phyloP scores from a whole-genome alignment of 2,888 invertebrate species.

The Athetis lepigone region DNA sequence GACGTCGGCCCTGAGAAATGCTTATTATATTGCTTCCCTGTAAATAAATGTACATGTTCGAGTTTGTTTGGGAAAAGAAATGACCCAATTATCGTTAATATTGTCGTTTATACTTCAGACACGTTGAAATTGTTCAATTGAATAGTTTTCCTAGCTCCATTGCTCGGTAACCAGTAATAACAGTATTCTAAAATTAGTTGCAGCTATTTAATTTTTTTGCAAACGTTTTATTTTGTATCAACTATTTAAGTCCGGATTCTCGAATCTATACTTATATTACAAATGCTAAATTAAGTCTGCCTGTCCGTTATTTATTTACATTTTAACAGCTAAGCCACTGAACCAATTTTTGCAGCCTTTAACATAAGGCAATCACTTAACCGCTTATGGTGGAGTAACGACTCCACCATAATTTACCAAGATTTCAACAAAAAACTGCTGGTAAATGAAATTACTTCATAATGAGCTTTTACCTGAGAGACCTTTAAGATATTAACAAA shows the following conservation, averaged over 20 bases:
- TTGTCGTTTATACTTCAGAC: conserved; percentile 40
- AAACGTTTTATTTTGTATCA: too few species aligned
- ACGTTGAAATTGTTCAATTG: conserved; percentile 42
- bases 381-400: too few species aligned
- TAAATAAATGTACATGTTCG: conserved; percentile 78
- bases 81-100: conserved; percentile 66
- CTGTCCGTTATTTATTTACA: too few species aligned
- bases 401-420: too few species aligned
- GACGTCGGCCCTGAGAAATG: conserved; percentile 83
- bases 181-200: conserved; percentile 11
- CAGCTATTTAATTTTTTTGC: too few species aligned
- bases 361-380: too few species aligned
- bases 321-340: too few species aligned
- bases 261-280: too few species aligned
- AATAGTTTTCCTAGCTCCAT: conserved; percentile 32
- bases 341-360: too few species aligned
- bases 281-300: too few species aligned
- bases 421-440: too few species aligned
- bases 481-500: conserved; percentile 5
- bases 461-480: background rate
- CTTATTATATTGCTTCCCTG: conserved; percentile 84
- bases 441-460: conserved; percentile 1
- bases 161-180: conserved; percentile 13
- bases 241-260: background rate
- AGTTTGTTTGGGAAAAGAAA: conserved; percentile 59